phyloP scores from a whole-genome alignment of 2,888 invertebrate species.

The Meiosimyza decipiens region DNA sequence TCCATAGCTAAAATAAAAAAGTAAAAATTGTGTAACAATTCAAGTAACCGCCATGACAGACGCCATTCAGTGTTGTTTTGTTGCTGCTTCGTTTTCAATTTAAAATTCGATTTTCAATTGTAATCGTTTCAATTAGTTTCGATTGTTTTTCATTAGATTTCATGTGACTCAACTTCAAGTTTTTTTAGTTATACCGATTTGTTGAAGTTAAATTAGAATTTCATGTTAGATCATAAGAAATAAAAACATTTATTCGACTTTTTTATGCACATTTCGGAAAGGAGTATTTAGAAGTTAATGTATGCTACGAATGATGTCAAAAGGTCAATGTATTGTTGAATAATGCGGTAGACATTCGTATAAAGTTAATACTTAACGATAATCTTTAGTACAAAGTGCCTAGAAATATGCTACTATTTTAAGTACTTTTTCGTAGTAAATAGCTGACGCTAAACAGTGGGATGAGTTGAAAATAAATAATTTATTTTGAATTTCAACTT shows the following conservation, averaged over 20 bases:
- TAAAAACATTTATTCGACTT: neutral
- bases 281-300: too few species aligned
- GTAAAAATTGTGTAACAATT: neutral
- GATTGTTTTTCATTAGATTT: constrained; percentile 13
- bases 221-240: neutral
- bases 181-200: neutral
- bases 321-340: neutral
- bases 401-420: constrained; percentile 10
- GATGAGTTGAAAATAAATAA: too few species aligned
- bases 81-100: constrained; percentile 5
- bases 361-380: neutral
- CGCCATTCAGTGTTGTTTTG: neutral
- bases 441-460: too few species aligned
- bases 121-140: constrained; percentile 26
- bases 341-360: neutral
- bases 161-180: constrained; percentile 5
- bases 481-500: too few species aligned
- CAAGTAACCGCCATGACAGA: neutral
- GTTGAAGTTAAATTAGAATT: constrained; percentile 22
- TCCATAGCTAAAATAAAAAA: neutral
- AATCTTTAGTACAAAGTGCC: neutral
- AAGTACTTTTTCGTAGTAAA: too few species aligned
- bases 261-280: too few species aligned
- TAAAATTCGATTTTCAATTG: constrained; percentile 26
- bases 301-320: neutral